Conservation (phyloP, 2,888 invertebrate species). For the Plutella xylostella region DNA sequence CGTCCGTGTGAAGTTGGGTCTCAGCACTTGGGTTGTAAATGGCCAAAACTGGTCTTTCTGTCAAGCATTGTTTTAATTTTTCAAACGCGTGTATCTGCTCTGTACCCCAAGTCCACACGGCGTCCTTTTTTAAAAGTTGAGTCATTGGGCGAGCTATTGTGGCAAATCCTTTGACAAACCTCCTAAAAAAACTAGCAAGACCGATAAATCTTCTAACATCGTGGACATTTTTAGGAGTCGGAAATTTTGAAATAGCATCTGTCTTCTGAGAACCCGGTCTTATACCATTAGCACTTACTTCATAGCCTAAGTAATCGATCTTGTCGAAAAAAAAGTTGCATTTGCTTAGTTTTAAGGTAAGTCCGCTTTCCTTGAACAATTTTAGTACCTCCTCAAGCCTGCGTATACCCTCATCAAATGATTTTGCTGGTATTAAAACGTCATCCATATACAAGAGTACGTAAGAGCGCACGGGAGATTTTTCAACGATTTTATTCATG, state of each 20-base stretch:
- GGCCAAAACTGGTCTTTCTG: slow-evolving; percentile 13
- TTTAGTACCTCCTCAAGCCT: not conserved
- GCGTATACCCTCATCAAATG: not conserved
- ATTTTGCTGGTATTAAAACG: not conserved
- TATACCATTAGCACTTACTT: slow-evolving; percentile 1
- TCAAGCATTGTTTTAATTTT: not conserved
- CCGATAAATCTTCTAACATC: slow-evolving; percentile 7
- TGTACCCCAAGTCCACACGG: not conserved
- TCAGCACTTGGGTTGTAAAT: slow-evolving; percentile 18
- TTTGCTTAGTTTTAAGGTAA: not conserved
- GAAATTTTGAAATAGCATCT: not conserved
- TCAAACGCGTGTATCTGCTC: not conserved
- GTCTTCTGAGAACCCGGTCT: not conserved
- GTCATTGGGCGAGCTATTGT: not conserved
- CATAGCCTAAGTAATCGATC: slow-evolving; percentile 2
- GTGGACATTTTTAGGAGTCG: not conserved
- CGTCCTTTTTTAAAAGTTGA: slow-evolving; percentile 6
- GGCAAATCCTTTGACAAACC: slow-evolving; percentile 8
- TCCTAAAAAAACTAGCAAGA: slow-evolving; percentile 8
- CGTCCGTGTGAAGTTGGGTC: slow-evolving; percentile 23
- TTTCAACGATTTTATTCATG: not conserved
- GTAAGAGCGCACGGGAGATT: not conserved
- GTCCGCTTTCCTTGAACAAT: not conserved
- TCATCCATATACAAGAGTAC: slow-evolving; percentile 2
- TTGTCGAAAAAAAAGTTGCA: not conserved